Conservation (phyloP, 2,797 vertebrate genomes). For the Molossus molossus region DNA sequence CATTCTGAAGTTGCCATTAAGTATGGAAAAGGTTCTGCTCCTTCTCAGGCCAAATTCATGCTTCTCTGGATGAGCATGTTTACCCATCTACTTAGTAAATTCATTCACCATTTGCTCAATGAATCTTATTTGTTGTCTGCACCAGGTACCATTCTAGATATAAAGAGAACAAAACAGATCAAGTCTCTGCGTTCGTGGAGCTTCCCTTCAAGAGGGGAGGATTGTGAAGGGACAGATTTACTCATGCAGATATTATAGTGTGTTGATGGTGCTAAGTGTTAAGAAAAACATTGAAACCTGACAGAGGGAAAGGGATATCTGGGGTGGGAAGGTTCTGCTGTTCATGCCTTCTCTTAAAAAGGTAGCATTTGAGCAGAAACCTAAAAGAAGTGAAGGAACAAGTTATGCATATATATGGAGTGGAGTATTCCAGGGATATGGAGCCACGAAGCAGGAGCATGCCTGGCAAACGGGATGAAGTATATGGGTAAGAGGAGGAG, state of each 20-base stretch:
- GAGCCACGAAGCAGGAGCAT: not conserved
- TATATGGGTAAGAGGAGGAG: not conserved
- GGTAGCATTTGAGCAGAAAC: not conserved
- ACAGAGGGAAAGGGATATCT: not conserved
- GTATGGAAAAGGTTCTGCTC: not conserved
- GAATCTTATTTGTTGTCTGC: not conserved
- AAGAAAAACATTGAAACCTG: not conserved
- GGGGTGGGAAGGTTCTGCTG: not conserved
- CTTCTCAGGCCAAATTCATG: not conserved
- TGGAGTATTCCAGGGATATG: not conserved
- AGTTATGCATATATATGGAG: not conserved
- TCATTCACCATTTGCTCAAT: not conserved
- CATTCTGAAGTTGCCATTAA: slow-evolving; percentile 22
- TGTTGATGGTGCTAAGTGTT: not conserved
- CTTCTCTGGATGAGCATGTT: not conserved
- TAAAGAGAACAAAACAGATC: not conserved
- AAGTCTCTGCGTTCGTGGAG: not conserved
- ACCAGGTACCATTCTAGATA: not conserved
- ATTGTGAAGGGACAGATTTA: not conserved
- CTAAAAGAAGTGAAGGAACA: not conserved
- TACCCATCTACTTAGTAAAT: not conserved
- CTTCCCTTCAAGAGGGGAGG: not conserved
- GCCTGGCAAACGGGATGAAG: not conserved
- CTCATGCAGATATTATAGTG: not conserved
- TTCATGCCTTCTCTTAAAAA: not conserved